Conservation (phyloP, 2,113 vertebrate species). For the Mobula hypostoma region DNA sequence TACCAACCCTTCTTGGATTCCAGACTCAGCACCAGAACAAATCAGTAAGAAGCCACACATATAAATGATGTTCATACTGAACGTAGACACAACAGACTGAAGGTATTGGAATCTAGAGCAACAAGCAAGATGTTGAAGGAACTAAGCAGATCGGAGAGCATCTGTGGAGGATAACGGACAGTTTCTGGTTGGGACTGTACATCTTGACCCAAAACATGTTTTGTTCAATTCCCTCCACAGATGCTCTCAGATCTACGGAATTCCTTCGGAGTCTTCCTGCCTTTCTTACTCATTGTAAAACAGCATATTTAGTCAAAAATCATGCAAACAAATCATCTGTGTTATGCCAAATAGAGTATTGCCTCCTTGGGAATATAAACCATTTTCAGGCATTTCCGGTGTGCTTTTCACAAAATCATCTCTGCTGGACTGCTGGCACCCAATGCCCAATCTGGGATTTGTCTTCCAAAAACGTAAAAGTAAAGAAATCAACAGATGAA, state of each 20-base stretch:
- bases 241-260: too few relatives aligned
- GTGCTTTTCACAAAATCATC: neutral
- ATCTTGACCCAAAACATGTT: too few relatives aligned
- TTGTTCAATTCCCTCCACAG: too few relatives aligned
- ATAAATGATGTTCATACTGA: neutral
- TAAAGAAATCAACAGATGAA: neutral
- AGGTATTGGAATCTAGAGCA: too few relatives aligned
- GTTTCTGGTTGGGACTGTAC: too few relatives aligned
- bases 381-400: neutral
- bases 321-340: neutral
- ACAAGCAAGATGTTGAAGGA: too few relatives aligned
- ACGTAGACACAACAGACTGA: too few relatives aligned
- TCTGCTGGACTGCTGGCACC: neutral
- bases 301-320: neutral
- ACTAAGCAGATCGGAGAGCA: too few relatives aligned
- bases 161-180: too few relatives aligned
- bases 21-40: neutral
- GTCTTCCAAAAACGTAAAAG: neutral
- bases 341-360: neutral
- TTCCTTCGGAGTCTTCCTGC: too few relatives aligned
- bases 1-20: neutral
- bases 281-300: neutral
- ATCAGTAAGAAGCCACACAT: neutral
- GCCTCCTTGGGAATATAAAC: neutral
- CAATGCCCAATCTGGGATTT: neutral